phyloP scores from a whole-genome alignment of 2,113 vertebrate genomes.

The Miniopterus natalensis region DNA sequence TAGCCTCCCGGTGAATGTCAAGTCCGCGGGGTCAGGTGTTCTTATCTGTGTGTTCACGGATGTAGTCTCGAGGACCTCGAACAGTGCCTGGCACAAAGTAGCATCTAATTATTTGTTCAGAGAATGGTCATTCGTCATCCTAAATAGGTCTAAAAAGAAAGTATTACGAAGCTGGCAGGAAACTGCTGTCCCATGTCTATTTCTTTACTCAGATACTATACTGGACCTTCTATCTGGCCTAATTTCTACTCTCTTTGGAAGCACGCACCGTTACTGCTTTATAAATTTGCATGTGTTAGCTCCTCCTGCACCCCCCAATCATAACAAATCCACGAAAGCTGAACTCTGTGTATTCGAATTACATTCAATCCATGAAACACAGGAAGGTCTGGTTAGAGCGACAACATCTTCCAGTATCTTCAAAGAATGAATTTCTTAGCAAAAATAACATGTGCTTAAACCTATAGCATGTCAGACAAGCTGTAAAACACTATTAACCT shows the following conservation, averaged over 20 bases:
- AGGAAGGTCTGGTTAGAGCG: not conserved
- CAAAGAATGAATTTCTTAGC: slow-evolving; percentile 14
- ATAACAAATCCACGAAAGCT: not conserved
- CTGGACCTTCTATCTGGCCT: not conserved
- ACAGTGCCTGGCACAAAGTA: not conserved
- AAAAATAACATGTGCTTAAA: slow-evolving; percentile 59
- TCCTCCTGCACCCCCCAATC: not conserved
- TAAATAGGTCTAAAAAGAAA: not conserved
- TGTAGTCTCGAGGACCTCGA: not conserved
- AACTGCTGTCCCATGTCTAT: not conserved
- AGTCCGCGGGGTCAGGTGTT: not conserved
- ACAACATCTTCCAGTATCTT: slow-evolving; percentile 29
- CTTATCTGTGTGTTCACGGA: not conserved
- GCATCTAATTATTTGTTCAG: not conserved
- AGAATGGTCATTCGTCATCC: not conserved
- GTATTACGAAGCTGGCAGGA: not conserved
- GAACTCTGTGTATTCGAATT: not conserved
- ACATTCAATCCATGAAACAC: not conserved
- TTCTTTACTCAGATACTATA: not conserved
- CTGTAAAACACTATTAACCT: slow-evolving; percentile 27
- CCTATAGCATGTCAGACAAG: not conserved
- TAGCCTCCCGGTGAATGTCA: not conserved
- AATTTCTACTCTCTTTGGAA: slow-evolving; percentile 30
- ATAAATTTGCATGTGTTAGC: not conserved
- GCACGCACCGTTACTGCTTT: not conserved